Evolutionary conservation across 2,888 invertebrate species (phyloP).

Genomic region (Drosophila kanekoi): DNA sequence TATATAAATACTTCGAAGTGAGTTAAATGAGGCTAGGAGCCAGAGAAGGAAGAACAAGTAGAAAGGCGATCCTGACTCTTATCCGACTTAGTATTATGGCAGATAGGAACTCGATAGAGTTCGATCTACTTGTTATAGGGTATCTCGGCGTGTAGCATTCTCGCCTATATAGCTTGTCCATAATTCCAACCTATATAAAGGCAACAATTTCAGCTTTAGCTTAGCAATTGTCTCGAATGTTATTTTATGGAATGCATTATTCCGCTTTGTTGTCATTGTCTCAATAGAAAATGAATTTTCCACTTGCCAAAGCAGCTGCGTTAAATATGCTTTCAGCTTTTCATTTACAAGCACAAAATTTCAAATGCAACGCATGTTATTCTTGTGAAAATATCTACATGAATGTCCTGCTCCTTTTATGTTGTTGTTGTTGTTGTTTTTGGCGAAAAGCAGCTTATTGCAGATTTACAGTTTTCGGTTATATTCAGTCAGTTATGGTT

Average conservation of each 20-base stretch:
- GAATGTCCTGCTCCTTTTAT: not conserved
- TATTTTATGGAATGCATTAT: slow-evolving; percentile 27
- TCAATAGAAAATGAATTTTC: slow-evolving; percentile 17
- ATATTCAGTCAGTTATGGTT: slow-evolving; percentile 9
- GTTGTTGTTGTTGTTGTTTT: slow-evolving; percentile 4
- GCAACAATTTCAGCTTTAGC: slow-evolving; percentile 4
- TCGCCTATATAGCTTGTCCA: too few relatives aligned
- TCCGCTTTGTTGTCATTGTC: not conserved
- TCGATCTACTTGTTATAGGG: too few relatives aligned
- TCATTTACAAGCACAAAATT: slow-evolving; percentile 22
- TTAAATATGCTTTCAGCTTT: slow-evolving; percentile 38
- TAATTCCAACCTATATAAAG: not conserved
- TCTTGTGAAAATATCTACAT: slow-evolving; percentile 16
- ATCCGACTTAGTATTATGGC: too few relatives aligned
- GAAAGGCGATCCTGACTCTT: too few relatives aligned
- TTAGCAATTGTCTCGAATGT: slow-evolving; percentile 17
- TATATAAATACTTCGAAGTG: too few relatives aligned
- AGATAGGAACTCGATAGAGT: too few relatives aligned
- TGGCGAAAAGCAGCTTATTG: slow-evolving; percentile 34
- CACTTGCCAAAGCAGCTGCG: slow-evolving; percentile 9
- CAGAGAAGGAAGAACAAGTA: too few relatives aligned
- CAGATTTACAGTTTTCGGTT: slow-evolving; percentile 6
- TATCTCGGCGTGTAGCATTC: too few relatives aligned
- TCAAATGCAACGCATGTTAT: slow-evolving; percentile 17
- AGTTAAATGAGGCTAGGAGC: too few relatives aligned